Evolutionary conservation across 2,797 vertebrate species (phyloP).

Genomic region (Darevskia mixta): DNA sequence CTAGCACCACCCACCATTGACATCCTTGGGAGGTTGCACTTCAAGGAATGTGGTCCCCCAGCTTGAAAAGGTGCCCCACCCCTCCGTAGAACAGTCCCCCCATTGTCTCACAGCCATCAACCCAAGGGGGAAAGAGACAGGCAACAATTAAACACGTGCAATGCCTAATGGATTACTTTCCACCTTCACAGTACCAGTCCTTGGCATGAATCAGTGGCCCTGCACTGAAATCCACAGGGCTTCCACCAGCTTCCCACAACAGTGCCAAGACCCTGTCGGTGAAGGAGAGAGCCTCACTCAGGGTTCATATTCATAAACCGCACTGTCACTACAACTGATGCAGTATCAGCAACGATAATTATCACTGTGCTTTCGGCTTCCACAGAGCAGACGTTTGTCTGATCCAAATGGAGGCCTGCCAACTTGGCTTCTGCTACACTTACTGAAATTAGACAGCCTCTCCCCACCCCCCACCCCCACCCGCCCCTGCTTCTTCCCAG

Average conservation of each 20-base stretch:
- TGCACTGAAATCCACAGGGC: conserved; percentile 61
- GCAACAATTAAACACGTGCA: conserved; percentile 21
- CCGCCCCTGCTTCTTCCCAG: conserved; percentile 50
- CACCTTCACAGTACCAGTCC: conserved; percentile 61
- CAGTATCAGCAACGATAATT: conserved; percentile 84
- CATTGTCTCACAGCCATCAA: background rate
- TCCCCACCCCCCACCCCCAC: background rate
- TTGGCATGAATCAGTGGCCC: conserved; percentile 71
- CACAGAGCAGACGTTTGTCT: conserved; percentile 86
- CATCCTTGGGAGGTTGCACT: no score
- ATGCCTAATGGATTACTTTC: conserved; percentile 66
- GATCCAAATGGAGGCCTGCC: conserved; percentile 83
- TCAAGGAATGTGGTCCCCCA: background rate
- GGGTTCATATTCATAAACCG: conserved; percentile 89
- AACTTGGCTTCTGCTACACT: conserved; percentile 81
- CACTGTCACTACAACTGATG: conserved; percentile 84
- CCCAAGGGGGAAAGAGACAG: background rate
- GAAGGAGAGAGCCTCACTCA: conserved; percentile 82
- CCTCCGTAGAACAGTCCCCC: background rate
- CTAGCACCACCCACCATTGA: no score
- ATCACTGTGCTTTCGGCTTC: conserved; percentile 83
- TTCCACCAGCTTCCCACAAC: conserved; percentile 81
- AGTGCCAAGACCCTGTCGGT: conserved; percentile 83
- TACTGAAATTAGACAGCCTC: conserved; percentile 85
- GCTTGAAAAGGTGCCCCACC: background rate